Conservation (phyloP, 1,140 invertebrate species). For the Eueides isabella region DNA sequence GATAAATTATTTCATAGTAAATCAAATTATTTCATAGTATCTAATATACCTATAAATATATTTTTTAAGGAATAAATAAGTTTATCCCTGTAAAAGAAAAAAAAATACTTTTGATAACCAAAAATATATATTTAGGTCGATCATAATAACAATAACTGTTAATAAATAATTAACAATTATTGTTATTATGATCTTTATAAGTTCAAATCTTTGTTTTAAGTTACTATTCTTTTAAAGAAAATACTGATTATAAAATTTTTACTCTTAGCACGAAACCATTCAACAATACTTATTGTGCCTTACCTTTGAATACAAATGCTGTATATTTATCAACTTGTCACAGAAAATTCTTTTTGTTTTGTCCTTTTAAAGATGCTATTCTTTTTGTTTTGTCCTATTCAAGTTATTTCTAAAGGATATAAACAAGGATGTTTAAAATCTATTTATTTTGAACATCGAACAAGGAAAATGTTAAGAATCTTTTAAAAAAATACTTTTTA, state of each 20-base stretch:
- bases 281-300: slow-evolving; percentile 1
- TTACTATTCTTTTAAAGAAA: slow-evolving; percentile 1
- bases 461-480: not conserved
- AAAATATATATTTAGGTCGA: too few species aligned
- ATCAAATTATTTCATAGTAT: too few species aligned
- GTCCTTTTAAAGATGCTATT: not conserved
- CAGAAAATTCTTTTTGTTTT: not conserved
- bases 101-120: too few species aligned
- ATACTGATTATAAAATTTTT: slow-evolving; percentile 13
- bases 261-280: slow-evolving; percentile 23
- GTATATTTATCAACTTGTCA: not conserved
- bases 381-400: too few species aligned
- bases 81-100: too few species aligned
- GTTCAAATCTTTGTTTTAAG: not conserved
- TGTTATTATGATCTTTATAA: not conserved
- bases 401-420: not conserved
- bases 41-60: too few species aligned
- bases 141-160: too few species aligned
- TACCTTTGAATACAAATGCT: not conserved
- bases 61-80: too few species aligned
- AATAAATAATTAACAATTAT: too few species aligned
- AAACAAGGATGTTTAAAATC: not conserved
- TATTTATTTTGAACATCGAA: not conserved
- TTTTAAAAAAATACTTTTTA: not conserved
- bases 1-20: too few species aligned